Evolutionary conservation across 1,140 invertebrate genomes (phyloP), one percentile per base, ranked within the genome.

Genomic region (Drosophila mojavensis): DNA sequence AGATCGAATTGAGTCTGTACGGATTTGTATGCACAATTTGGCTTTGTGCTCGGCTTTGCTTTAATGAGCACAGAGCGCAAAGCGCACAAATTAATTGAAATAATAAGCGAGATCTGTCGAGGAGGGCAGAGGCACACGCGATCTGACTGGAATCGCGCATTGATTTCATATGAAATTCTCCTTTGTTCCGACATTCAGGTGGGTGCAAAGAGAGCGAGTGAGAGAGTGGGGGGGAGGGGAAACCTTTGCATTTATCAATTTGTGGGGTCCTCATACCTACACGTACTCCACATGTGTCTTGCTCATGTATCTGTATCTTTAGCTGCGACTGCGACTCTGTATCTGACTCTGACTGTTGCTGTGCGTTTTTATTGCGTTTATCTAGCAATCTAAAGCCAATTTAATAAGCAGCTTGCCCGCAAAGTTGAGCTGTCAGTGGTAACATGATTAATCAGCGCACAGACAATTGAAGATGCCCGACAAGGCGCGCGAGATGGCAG

Each of bases 351-450:
- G 50, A 39, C 43, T 71, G 72, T 48, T 33, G 69, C n/a, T 66
- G 20, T 39, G 50, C 17, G 50, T 58, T 68, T 78, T 64, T 74
- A 81, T 85, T 84, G 71, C 69, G 60, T 81, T 88, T 88, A 88
- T 88, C 84, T 88, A 88, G 80, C 85, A 79, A 88, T 88, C 84
- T 88, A 84, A 88, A 89, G 84, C 84, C 84, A 88, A 88, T 88
- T 88, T 88, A 88, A 88, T 88, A 88, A 88, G 84, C 84, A 80
- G 82, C 76, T 82, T 86, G 79, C 76, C 69, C 78, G 76, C 83
- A 88, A 88, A 88, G 84, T 88, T 88, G 74, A 88, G 84, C 84
- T 88, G 84, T 88, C 84, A 88, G 84, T 88, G 80, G 84, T 79
- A 88, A 84, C 72, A 88, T 88, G 84, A 88, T 88, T 88, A 88